phyloP scores from a whole-genome alignment of 2,888 invertebrate genomes.

The Dasysyrphus albostriatus region DNA sequence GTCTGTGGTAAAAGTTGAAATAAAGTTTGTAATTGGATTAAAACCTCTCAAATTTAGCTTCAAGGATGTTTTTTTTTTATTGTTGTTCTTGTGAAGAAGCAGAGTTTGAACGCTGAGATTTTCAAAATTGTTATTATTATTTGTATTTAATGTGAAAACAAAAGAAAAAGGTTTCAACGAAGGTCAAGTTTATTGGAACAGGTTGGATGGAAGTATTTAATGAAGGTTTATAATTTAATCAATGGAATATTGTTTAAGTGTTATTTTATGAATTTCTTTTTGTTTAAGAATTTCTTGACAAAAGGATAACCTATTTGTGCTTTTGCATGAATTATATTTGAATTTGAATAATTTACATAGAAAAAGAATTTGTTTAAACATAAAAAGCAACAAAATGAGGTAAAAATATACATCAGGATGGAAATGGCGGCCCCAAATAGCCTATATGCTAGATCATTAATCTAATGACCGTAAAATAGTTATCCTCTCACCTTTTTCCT shows the following conservation, averaged over 20 bases:
- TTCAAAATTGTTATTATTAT: slow-evolving; percentile 23
- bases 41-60: slow-evolving; percentile 28
- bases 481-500: too few relatives aligned
- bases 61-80: background rate
- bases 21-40: slow-evolving; percentile 43
- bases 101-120: slow-evolving; percentile 18
- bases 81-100: too few relatives aligned
- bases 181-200: slow-evolving; percentile 19
- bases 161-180: slow-evolving; percentile 14
- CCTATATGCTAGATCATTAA: too few relatives aligned
- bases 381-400: too few relatives aligned
- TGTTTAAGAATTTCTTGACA: background rate
- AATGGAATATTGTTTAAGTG: background rate
- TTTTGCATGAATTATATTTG: background rate
- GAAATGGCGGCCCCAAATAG: too few relatives aligned
- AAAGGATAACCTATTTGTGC: background rate
- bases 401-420: too few relatives aligned
- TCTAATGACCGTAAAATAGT: too few relatives aligned
- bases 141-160: background rate
- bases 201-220: slow-evolving; percentile 31
- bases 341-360: too few relatives aligned
- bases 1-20: slow-evolving; percentile 16
- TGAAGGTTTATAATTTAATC: slow-evolving; percentile 3
- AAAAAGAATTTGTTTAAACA: too few relatives aligned
- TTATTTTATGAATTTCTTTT: background rate